Conservation (phyloP, 2,797 vertebrate genomes). For the Poeciliopsis turneri region DNA sequence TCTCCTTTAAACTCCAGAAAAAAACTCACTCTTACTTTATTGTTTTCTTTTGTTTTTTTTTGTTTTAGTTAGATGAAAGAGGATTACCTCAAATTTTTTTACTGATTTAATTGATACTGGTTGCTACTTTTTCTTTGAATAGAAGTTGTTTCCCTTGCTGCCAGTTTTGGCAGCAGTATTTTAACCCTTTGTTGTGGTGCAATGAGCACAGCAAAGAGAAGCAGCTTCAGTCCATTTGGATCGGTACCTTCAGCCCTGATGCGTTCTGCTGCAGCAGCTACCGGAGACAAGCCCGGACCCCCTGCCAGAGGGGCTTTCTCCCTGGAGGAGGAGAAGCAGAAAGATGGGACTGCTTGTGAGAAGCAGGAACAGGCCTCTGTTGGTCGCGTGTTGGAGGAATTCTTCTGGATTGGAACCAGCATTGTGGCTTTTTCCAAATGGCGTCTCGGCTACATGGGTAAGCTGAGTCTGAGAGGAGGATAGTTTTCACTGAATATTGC, state of each 20-base stretch:
- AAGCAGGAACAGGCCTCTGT: slow-evolving; percentile 68
- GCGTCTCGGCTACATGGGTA: slow-evolving; percentile 89
- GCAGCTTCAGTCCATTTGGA: slow-evolving; percentile 38
- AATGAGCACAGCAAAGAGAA: slow-evolving; percentile 62
- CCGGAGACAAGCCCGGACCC: slow-evolving; percentile 60
- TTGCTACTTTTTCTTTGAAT: neutral
- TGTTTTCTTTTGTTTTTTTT: neutral
- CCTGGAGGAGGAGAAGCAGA: slow-evolving; percentile 19
- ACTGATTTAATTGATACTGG: neutral
- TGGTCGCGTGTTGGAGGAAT: slow-evolving; percentile 80
- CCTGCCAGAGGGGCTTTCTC: slow-evolving; percentile 58
- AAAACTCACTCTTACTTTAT: neutral
- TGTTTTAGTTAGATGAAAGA: neutral
- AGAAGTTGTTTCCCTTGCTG: neutral
- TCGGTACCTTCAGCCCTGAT: slow-evolving; percentile 58
- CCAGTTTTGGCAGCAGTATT: neutral
- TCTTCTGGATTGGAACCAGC: slow-evolving; percentile 87
- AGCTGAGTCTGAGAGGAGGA: slow-evolving; percentile 56
- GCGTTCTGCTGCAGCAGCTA: slow-evolving; percentile 48
- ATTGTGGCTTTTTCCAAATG: slow-evolving; percentile 81
- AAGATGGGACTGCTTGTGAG: slow-evolving; percentile 31
- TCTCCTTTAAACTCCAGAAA: slow-evolving; percentile 14
- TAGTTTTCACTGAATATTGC: neutral
- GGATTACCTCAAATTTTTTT: neutral
- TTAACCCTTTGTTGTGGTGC: neutral